Evolutionary conservation across 1,140 invertebrate species (phyloP).

Genomic region (Coelopa frigida): DNA sequence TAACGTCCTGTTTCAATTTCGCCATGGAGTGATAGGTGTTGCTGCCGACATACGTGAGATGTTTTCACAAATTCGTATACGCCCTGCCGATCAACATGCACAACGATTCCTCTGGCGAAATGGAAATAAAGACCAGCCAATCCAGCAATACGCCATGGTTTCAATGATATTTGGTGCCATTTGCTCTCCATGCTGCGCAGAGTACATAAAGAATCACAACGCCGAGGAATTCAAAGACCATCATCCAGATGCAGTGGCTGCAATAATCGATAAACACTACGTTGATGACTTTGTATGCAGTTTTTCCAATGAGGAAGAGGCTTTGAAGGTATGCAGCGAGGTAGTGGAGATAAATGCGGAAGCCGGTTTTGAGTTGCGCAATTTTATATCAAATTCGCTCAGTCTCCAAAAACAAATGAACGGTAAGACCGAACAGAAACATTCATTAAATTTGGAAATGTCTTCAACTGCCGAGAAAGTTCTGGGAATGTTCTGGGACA

Average conservation of each 20-base stretch:
- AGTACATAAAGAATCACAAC: slow-evolving; percentile 26
- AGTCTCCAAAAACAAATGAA: too few relatives aligned
- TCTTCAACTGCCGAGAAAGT: slow-evolving; percentile 12
- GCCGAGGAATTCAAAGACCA: slow-evolving; percentile 14
- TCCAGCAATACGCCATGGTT: slow-evolving; percentile 24
- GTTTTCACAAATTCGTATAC: slow-evolving; percentile 35
- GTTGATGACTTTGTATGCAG: slow-evolving; percentile 41
- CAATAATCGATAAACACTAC: slow-evolving; percentile 30
- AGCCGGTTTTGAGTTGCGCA: slow-evolving; percentile 18
- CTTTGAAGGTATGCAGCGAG: slow-evolving; percentile 13
- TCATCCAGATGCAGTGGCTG: slow-evolving; percentile 22
- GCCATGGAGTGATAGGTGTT: slow-evolving; percentile 23
- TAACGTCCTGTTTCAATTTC: slow-evolving; percentile 32
- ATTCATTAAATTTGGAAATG: too few relatives aligned
- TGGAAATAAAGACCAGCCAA: slow-evolving; percentile 8
- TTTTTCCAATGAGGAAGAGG: slow-evolving; percentile 14
- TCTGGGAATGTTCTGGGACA: too few relatives aligned
- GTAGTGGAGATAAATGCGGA: slow-evolving; percentile 15
- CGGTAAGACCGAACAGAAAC: too few relatives aligned
- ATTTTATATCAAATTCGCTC: slow-evolving; percentile 16
- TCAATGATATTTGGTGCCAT: slow-evolving; percentile 33
- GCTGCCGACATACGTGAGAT: slow-evolving; percentile 39
- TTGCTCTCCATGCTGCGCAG: slow-evolving; percentile 27
- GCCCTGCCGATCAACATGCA: slow-evolving; percentile 21
- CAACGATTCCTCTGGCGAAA: slow-evolving; percentile 34